Percentiles rank a stretch among this genome's conserved stretches.
Conservation (phyloP, 2,888 invertebrate genomes). For the Podotricha telesiphe region DNA sequence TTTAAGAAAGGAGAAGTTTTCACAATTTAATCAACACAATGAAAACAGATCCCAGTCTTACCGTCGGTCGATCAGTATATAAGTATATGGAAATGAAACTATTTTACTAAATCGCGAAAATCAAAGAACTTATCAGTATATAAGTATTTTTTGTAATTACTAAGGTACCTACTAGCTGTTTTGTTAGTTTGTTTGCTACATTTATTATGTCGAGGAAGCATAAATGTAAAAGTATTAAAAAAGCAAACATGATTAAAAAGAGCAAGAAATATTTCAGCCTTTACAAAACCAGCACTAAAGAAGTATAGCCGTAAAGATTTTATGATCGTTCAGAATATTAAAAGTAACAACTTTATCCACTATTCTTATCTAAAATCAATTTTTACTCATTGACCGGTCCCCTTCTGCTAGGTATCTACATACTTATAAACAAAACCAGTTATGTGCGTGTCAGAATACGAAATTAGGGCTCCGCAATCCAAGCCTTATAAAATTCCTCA, state of each 20-base stretch:
- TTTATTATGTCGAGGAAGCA: conserved; percentile 10
- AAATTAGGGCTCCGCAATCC: conserved; percentile 31
- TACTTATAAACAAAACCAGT: conserved; percentile 39
- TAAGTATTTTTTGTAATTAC: neutral
- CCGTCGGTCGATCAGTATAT: too few relatives aligned
- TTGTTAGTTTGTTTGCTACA: neutral
- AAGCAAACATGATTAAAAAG: neutral
- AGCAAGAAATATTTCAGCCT: neutral
- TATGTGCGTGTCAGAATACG: conserved; percentile 28
- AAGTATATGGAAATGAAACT: too few relatives aligned
- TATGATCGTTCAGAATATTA: conserved; percentile 31
- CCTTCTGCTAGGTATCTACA: conserved; percentile 29
- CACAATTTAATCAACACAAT: neutral
- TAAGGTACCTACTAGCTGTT: neutral
- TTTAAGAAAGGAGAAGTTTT: too few relatives aligned
- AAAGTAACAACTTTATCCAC: conserved; percentile 40
- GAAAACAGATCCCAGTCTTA: too few relatives aligned
- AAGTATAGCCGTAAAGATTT: conserved; percentile 29
- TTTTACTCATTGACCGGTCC: conserved; percentile 39
- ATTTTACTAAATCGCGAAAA: too few relatives aligned
- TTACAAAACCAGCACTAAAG: conserved; percentile 20
- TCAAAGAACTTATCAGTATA: too few relatives aligned
- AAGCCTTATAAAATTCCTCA: conserved; percentile 21
- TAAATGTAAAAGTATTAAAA: neutral
- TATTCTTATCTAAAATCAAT: conserved; percentile 44